These are phyloP conservation scores for Sternarchorhynchus goeldii DNA, from an alignment of 2,797 vertebrate species.

Conservation along the genomic window DNA sequence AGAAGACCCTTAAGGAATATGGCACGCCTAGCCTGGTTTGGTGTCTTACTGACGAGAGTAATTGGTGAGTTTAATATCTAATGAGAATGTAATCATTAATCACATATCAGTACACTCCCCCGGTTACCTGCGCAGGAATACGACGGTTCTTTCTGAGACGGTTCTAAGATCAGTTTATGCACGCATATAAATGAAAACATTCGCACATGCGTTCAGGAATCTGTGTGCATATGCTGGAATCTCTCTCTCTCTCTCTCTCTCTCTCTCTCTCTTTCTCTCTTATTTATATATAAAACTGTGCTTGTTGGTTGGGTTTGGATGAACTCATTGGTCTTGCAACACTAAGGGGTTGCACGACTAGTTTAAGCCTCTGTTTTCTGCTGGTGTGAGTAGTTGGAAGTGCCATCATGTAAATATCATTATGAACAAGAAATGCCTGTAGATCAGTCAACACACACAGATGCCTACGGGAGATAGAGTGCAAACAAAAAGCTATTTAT, in stretches of 20 bases:
- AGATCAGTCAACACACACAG: slow-evolving; percentile 50
- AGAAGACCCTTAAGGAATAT: slow-evolving; percentile 1
- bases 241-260: too few species aligned
- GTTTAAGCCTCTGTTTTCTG: slow-evolving; percentile 8
- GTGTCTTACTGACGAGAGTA: background rate
- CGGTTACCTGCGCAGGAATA: too few species aligned
- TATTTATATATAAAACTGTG: background rate
- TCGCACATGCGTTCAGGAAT: too few species aligned
- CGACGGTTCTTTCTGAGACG: too few species aligned
- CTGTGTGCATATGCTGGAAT: too few species aligned
- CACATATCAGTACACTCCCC: too few species aligned
- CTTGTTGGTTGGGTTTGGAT: slow-evolving; percentile 3
- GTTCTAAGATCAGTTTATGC: too few species aligned
- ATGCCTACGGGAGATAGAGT: background rate
- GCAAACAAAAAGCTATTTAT: background rate
- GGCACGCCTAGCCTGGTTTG: background rate
- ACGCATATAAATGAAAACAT: too few species aligned
- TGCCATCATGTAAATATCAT: slow-evolving; percentile 34
- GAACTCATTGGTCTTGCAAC: background rate
- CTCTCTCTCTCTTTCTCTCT: too few species aligned
- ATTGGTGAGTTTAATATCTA: slow-evolving; percentile 31
- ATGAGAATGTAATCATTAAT: too few species aligned
- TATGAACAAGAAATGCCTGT: slow-evolving; percentile 70
- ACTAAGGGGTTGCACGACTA: slow-evolving; percentile 12
- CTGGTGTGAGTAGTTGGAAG: background rate